phyloP scores from a whole-genome alignment of 2,888 invertebrate genomes.

The Cryptophagus acutangulus region DNA sequence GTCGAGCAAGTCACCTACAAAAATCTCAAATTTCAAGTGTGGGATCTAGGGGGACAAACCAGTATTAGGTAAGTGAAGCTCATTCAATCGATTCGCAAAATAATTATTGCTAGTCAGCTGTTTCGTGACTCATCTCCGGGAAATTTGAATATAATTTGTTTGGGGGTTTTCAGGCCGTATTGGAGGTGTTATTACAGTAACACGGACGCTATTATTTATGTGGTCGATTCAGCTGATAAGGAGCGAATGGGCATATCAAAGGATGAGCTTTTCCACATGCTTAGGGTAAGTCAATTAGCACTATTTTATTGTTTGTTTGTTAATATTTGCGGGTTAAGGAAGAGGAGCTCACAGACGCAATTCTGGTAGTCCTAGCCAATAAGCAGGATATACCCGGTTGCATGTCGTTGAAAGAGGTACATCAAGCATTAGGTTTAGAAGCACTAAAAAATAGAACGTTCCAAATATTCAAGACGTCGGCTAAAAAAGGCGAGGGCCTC shows the following conservation, averaged over 20 bases:
- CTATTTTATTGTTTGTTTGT: constrained; percentile 3
- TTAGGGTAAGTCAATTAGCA: constrained; percentile 71
- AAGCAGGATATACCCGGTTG: constrained; percentile 99
- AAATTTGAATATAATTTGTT: not conserved
- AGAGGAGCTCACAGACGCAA: constrained; percentile 93
- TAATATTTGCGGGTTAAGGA: constrained; percentile 57
- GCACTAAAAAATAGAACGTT: constrained; percentile 95
- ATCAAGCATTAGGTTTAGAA: constrained; percentile 91
- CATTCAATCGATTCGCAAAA: not conserved
- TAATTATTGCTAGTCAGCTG: too few relatives aligned
- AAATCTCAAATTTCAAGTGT: constrained; percentile 98
- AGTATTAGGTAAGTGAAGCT: constrained; percentile 76
- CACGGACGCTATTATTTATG: constrained; percentile 99
- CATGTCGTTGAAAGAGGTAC: constrained; percentile 93
- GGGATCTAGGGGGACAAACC: constrained; percentile 98
- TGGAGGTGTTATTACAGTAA: constrained; percentile 99
- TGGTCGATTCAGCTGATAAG: constrained; percentile 97
- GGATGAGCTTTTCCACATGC: constrained; percentile 95
- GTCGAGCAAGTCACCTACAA: constrained; percentile 99
- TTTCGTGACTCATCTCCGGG: not conserved
- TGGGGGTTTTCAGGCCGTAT: constrained; percentile 73
- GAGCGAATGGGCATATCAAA: constrained; percentile 99
- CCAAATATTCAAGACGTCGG: constrained; percentile 99
- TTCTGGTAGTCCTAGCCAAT: constrained; percentile 94
- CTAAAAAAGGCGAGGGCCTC: constrained; percentile 94